Evolutionary conservation across 2,888 invertebrate genomes (phyloP).

Genomic region (Lingula anatina): DNA sequence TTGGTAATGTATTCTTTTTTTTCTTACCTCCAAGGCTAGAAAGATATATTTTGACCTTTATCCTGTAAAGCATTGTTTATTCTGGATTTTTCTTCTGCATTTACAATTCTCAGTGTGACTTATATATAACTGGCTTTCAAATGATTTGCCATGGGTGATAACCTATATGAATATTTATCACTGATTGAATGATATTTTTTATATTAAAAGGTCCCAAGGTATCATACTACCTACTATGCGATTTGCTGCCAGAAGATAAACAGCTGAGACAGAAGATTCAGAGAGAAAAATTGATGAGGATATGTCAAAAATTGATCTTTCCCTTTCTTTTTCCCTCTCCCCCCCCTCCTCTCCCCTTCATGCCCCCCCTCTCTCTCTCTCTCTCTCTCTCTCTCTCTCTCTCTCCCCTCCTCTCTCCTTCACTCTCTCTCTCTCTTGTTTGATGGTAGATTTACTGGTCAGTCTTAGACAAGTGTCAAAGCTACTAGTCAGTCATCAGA

Average conservation of each 20-base stretch:
- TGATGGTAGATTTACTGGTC: no score
- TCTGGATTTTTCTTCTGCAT: neutral
- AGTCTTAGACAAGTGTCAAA: no score
- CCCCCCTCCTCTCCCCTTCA: no score
- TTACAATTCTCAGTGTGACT: neutral
- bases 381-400: no score
- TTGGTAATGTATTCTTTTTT: slow-evolving; percentile 14
- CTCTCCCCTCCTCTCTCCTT: no score
- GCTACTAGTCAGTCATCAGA: no score
- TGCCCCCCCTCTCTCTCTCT: no score
- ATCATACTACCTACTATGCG: slow-evolving; percentile 66
- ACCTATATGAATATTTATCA: neutral
- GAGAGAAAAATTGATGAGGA: slow-evolving; percentile 62
- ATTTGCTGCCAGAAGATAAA: slow-evolving; percentile 76
- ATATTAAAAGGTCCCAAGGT: slow-evolving; percentile 16
- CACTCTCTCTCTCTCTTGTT: no score
- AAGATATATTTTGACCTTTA: neutral
- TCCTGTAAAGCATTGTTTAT: neutral
- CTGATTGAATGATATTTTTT: no score
- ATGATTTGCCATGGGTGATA: no score
- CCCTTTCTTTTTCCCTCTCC: no score
- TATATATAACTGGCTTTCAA: neutral
- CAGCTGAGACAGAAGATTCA: slow-evolving; percentile 69
- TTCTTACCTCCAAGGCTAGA: neutral
- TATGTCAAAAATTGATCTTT: no score